phyloP scores from a whole-genome alignment of 1,140 invertebrate genomes.

The Procambarus virginalis region DNA sequence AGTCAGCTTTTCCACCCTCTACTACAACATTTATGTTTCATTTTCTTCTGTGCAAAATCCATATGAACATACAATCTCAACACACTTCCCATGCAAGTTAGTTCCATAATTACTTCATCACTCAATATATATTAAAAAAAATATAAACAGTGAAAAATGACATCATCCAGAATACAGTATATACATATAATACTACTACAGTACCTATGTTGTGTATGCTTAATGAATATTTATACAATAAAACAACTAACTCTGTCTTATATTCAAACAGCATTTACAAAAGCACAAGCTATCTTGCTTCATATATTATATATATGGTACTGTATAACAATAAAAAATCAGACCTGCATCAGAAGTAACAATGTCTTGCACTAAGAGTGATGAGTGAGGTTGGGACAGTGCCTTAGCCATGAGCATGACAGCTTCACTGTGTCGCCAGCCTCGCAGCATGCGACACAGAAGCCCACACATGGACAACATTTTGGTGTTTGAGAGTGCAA shows the following conservation, averaged over 20 bases:
- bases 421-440: conserved; percentile 58
- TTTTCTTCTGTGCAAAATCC: no score
- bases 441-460: conserved; percentile 54
- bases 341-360: not conserved
- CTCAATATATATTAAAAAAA: no score
- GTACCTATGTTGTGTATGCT: not conserved
- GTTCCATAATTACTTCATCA: no score
- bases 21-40: no score
- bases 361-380: conserved; percentile 38
- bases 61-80: no score
- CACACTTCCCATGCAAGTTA: no score
- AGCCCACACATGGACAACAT: conserved; percentile 61
- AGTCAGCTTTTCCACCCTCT: no score
- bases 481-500: conserved; percentile 7
- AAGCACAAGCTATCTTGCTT: not conserved
- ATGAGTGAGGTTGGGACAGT: conserved; percentile 45
- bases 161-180: no score
- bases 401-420: conserved; percentile 54
- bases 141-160: no score
- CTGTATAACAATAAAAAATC: not conserved
- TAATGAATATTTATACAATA: not conserved
- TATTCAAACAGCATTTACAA: not conserved
- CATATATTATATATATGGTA: not conserved
- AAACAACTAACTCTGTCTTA: not conserved
- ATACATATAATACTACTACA: not conserved